Evolutionary conservation across 2,797 vertebrate species (phyloP).

Genomic region (Odontamblyopus rebecca): DNA sequence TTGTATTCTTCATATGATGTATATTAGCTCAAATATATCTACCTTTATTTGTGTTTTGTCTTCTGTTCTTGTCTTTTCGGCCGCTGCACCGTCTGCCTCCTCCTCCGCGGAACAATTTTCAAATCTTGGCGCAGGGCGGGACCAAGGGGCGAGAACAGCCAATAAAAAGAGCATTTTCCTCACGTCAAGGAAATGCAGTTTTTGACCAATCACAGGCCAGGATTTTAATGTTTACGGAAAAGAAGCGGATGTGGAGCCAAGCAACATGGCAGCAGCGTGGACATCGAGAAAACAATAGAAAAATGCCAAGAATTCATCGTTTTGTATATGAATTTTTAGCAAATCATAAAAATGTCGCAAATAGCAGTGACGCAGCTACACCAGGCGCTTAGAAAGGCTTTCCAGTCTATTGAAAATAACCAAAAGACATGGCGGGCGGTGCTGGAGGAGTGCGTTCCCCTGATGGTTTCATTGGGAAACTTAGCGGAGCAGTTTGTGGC

Average conservation of each 20-base stretch:
- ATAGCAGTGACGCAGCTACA: constrained; percentile 60
- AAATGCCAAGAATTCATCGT: neutral
- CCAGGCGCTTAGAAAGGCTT: constrained; percentile 73
- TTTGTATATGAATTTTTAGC: neutral
- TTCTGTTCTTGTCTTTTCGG: neutral
- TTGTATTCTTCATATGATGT: rapidly evolving
- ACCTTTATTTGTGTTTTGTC: constrained; percentile 21
- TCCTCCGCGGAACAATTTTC: constrained; percentile 47
- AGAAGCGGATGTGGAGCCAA: constrained; percentile 36
- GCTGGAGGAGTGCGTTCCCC: constrained; percentile 73
- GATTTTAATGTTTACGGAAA: constrained; percentile 41
- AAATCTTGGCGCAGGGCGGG: constrained; percentile 53
- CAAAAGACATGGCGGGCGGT: constrained; percentile 69
- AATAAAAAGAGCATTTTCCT: constrained; percentile 22
- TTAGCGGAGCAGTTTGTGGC: constrained; percentile 81
- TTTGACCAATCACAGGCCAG: constrained; percentile 14
- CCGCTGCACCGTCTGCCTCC: too few species aligned
- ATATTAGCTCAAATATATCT: neutral
- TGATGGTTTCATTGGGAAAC: constrained; percentile 80
- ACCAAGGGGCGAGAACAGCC: constrained; percentile 7
- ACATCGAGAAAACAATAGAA: neutral
- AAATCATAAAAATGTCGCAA: constrained; percentile 66
- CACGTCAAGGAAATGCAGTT: neutral
- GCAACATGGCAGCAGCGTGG: constrained; percentile 38
- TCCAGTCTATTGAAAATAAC: constrained; percentile 69